Conservation (phyloP, 2,113 vertebrate genomes). For the Brienomyrus longianalis region DNA sequence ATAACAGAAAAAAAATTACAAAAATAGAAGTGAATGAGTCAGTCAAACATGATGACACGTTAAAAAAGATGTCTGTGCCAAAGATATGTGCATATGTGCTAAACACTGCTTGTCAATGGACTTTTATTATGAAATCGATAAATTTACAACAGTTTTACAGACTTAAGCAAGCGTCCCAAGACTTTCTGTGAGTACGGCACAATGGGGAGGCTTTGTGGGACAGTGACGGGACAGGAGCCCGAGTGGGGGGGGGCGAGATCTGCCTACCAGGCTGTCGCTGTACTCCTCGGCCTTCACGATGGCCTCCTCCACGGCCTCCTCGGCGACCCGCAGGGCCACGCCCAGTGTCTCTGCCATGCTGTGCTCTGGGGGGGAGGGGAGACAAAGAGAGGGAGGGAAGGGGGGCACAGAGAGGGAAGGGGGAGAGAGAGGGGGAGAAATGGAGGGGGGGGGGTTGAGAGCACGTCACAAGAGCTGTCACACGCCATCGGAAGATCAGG, state of each 20-base stretch:
- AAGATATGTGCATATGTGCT: not conserved
- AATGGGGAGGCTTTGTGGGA: not conserved
- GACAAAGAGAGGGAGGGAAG: too few relatives aligned
- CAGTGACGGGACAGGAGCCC: not conserved
- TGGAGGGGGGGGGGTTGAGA: not conserved
- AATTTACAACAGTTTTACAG: not conserved
- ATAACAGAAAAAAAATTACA: not conserved
- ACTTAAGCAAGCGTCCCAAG: not conserved
- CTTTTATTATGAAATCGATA: not conserved
- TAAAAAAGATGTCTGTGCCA: not conserved
- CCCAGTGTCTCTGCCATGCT: constrained; percentile 93
- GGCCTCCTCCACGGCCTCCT: constrained; percentile 93
- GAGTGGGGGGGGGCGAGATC: not conserved
- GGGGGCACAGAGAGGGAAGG: too few relatives aligned
- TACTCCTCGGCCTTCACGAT: constrained; percentile 88
- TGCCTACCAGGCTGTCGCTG: constrained; percentile 82
- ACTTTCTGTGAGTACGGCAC: not conserved
- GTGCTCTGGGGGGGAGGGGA: constrained; percentile 59
- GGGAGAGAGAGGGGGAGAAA: too few relatives aligned
- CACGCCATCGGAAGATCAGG: not conserved
- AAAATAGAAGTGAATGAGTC: not conserved
- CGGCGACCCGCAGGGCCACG: constrained; percentile 87
- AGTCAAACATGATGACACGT: not conserved
- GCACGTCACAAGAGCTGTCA: constrained; percentile 18
- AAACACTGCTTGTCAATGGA: not conserved